Base-by-base conservation (phyloP, 2,113 vertebrate species). In the Clarias gariepinus region DNA sequence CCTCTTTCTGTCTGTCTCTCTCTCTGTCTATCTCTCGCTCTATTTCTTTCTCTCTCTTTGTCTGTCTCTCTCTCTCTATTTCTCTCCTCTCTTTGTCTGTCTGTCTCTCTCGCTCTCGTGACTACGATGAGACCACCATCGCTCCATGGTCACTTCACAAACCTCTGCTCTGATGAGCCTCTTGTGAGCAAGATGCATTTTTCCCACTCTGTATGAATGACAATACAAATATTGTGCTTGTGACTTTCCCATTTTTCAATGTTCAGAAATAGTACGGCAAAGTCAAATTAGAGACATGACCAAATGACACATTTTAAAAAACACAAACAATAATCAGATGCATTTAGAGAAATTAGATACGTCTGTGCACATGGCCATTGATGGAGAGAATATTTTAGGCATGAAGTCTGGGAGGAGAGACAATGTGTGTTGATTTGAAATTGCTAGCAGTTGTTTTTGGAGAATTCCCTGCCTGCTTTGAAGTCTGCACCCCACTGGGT, bases 381-480 rank as follows among this genome's bases (percentile, higher is more conserved):
- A 81, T 81, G 68, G 25, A 76, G 66, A 52, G 64, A 53, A 74
- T 81, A 82, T 84, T 89, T 89, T 83, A 23, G 57, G 85, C 74
- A 30, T 55, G 76, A 66, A 90, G 91, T 93, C 90, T 92, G 91
- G 92, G 93, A 94, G 92, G 92, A 92, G 91, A 90, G 87, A 86
- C 84, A 82, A 91, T 90, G 89, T 93, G 93, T 91, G 94, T 92
- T 94, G 92, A 95, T 94, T 94, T 93, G 91, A 93, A 94, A 93
- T 94, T 92, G 89, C 92, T 92, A 94, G 92, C 94, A 95, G 93
- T 95, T 95, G 94, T 95, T 96, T 94, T 95, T 92, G 73, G 91
- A 91, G 93, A 94, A 95, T 94, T 96, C 95, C 95, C 95, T 91
- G 91, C 86, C 94, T 92, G 92, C 93, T 95, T 96, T 95, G 95